Evolutionary conservation across 1,140 invertebrate genomes (phyloP).

Genomic region (Hylaeus anthracinus): DNA sequence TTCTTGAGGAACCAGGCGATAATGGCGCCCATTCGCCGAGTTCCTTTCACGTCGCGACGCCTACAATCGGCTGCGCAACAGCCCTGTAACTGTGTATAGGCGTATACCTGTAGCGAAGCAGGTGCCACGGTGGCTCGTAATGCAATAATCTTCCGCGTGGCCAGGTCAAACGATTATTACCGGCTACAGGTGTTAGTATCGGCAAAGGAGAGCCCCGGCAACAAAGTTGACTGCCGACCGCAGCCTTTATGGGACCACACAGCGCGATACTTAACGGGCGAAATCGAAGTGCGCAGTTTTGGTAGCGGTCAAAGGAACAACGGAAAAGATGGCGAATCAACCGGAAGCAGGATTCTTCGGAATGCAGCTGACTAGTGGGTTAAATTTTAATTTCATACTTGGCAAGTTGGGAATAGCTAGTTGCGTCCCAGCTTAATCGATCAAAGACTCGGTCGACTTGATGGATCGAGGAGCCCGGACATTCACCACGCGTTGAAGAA

Average conservation of each 20-base stretch:
- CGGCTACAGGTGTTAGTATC: slow-evolving; percentile 42
- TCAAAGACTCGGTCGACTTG: not conserved
- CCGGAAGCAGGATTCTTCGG: no score
- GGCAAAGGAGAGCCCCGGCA: not conserved
- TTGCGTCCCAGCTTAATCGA: no score
- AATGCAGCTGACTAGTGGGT: no score
- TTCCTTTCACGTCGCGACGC: not conserved
- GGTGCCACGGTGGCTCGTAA: slow-evolving; percentile 31
- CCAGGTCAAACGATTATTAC: slow-evolving; percentile 41
- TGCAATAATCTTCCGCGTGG: slow-evolving; percentile 43
- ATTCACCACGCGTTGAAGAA: no score
- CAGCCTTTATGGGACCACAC: slow-evolving; percentile 42
- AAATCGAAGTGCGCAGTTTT: not conserved
- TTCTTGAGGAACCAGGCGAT: not conserved
- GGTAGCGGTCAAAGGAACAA: not conserved
- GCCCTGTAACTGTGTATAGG: no score
- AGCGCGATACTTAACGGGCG: slow-evolving; percentile 11
- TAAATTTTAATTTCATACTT: no score
- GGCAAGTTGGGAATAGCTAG: no score
- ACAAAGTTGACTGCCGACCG: slow-evolving; percentile 44
- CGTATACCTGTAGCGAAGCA: slow-evolving; percentile 14
- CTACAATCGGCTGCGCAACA: not conserved
- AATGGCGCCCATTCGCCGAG: not conserved
- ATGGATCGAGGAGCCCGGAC: no score
- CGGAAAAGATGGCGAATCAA: not conserved